Base-by-base conservation (phyloP, 2,888 invertebrate genomes). In the Odontocerum albicorne region DNA sequence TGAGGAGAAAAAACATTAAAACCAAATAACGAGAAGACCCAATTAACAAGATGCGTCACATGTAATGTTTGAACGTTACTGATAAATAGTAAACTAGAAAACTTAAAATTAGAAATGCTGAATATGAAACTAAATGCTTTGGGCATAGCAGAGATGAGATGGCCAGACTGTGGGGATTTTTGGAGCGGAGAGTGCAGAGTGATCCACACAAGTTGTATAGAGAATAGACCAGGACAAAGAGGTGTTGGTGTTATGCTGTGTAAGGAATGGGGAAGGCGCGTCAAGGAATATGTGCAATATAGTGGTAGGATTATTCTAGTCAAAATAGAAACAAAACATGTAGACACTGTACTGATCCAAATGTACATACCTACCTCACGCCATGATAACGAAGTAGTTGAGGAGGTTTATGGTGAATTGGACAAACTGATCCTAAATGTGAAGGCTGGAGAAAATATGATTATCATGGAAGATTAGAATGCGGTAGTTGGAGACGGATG, bases 131-230 rank as follows among this genome's bases (percentile, higher is more conserved):
- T 39, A n/a, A 19, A 39, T 39, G 39, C 12, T 4, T n/a, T 39
- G 17, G 39, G 12, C 3, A 39, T 39, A 16, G 39, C 39, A 39
- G 39, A 39, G 19, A 39, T 39, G 39, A 39, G 39, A 39, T 39
- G 39, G 15, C 15, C 15, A 39, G 6, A 39, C 12, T 17, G 16
- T 7, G 39, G 39, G 4, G 39, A 39, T 16, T 16, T 39, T 19
- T 39, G 39, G 39, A 39, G 7, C 16, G 39, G 19, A 39, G 19
- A 39, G 7, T 39, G 7, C 39, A 39, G 39, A 39, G 7, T 39
- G 6, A 39, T 39, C 17, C 39, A 39, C 39, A 35, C n/a, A 4
- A 12, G 35, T 10, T 12, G n/a, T 4, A 13, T 35, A 10, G 35
- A 35, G 4, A 12, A 13, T 12, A 35, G 13, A 12, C 35, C 35